Evolutionary conservation across 2,797 vertebrate genomes (phyloP), one percentile per base, ranked within the genome.

Genomic region (Sparus aurata): DNA sequence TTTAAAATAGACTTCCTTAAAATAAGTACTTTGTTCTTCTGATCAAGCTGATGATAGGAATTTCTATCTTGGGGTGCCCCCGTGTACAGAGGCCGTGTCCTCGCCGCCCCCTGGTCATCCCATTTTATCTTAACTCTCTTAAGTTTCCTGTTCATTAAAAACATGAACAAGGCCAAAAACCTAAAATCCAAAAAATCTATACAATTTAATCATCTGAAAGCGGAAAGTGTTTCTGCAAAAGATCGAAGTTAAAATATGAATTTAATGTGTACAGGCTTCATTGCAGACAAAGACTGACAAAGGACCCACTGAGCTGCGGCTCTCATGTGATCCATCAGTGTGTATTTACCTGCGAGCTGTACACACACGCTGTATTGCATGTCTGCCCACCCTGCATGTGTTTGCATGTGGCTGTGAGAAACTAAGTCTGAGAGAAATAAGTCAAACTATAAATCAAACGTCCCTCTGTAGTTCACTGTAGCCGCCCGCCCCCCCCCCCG

Each of bases 321-420:
- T 78, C 27, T 73, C 59, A 4, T 53, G 25, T 72, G 16, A 89
- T 85, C 65, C 71, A 72, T 84, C 71, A 74, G 2, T 34, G 62
- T 73, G 73, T 62, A 68, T 79, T 75, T 73, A 77, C 23, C 75
- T 8, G 58, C 64, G 11, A 73, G 59, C 62, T 72, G 41, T n/a
- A 65, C 54, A 60, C 54, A 64, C 52, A 52, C 54, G 49, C 27
- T 13, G 57, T 68, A 17, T 46, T 27, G 71, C 58, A 66, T 27
- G 58, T 59, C 59, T 69, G 59, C 67, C 55, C 68, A 18, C 80
- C 15, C 41, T 64, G 38, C 45, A 22, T 75, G 38, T 80, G 71
- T 79, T 63, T 58, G 25, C 53, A 30, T 55, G 30, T 5, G 17
- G 6, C 2, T 50, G 63, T 79, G 75, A 79, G 73, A 81, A 66